These are phyloP conservation scores for Meteorus sp. DNA, from an alignment of 1,140 invertebrate genomes.

Conservation along the genomic window DNA sequence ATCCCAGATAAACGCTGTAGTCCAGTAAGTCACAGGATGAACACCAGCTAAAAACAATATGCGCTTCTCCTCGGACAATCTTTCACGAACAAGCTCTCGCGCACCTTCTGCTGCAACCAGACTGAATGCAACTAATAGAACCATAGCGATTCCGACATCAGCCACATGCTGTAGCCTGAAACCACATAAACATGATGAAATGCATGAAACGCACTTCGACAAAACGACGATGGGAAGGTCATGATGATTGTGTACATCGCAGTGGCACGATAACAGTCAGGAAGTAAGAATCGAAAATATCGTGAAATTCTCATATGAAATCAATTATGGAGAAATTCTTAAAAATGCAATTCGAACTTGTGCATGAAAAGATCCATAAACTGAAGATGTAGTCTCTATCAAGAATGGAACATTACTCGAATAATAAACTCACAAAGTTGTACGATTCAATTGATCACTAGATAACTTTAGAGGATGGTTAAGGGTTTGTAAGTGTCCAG, in stretches of 20 bases:
- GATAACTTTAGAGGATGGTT: constrained; percentile 69
- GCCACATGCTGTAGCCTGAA: constrained; percentile 67
- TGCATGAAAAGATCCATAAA: no score
- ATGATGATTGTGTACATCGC: no score
- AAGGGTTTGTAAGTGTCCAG: constrained; percentile 56
- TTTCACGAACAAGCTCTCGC: constrained; percentile 63
- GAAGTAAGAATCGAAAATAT: no score
- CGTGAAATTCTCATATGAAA: no score
- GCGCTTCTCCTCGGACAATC: constrained; percentile 64
- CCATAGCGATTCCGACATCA: constrained; percentile 67
- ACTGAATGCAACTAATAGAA: constrained; percentile 65
- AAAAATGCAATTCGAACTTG: no score
- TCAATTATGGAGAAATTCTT: no score
- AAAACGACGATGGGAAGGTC: no score
- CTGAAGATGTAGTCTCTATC: neutral
- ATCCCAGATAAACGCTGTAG: constrained; percentile 64
- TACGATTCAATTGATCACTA: constrained; percentile 65
- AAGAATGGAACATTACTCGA: neutral
- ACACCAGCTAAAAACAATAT: constrained; percentile 66
- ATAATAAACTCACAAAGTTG: constrained; percentile 62
- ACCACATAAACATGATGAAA: no score
- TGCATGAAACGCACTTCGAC: no score
- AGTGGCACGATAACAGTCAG: no score
- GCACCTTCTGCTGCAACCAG: constrained; percentile 64
- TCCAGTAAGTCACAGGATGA: constrained; percentile 64